These are phyloP conservation scores for Cheilosia scutellata DNA, from an alignment of 2,888 invertebrate genomes.

Conservation along the genomic window DNA sequence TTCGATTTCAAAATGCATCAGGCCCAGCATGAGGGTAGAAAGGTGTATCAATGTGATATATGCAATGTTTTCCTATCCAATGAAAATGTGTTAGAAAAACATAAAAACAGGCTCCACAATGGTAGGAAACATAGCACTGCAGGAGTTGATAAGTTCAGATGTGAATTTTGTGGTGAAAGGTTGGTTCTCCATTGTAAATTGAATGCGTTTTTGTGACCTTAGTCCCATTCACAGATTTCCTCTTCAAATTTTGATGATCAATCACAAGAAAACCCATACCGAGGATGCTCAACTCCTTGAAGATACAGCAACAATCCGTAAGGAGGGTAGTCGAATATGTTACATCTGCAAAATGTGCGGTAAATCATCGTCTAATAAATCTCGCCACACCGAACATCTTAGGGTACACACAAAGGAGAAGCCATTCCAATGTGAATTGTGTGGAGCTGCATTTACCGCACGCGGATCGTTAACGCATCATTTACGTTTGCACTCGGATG, in stretches of 20 bases:
- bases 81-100: constrained; percentile 27
- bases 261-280: constrained; percentile 62
- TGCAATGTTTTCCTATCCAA: constrained; percentile 38
- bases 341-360: constrained; percentile 60
- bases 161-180: constrained; percentile 55
- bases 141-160: constrained; percentile 30
- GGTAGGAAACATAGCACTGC: not conserved
- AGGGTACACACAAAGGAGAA: constrained; percentile 58
- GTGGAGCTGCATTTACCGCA: constrained; percentile 46
- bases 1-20: constrained; percentile 49
- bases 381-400: constrained; percentile 57
- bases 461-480: constrained; percentile 46
- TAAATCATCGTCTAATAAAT: constrained; percentile 36
- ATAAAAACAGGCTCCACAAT: constrained; percentile 39
- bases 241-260: constrained; percentile 55
- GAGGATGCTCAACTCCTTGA: constrained; percentile 40
- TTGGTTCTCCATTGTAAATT: not conserved
- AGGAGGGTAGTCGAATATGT: not conserved
- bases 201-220: not conserved
- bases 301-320: constrained; percentile 41
- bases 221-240: constrained; percentile 46
- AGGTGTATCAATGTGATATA: constrained; percentile 42
- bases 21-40: constrained; percentile 31
- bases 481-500: constrained; percentile 50
- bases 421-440: constrained; percentile 53